Evolutionary conservation across 2,888 invertebrate genomes (phyloP), one percentile per base, ranked within the genome.

Genomic region (Lasioglossum vierecki): DNA sequence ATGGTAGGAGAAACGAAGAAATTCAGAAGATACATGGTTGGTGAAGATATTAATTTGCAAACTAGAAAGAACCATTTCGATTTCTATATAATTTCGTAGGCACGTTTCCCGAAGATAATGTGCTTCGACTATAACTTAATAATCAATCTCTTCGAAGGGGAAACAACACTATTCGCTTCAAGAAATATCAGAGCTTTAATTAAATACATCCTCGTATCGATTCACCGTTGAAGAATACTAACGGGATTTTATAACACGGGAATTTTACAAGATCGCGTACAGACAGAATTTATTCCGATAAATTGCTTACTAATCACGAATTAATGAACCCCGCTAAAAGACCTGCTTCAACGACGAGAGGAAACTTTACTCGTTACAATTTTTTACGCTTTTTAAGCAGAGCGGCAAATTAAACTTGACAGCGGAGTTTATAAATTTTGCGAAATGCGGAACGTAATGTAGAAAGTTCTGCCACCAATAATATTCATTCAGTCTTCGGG

Each of bases 391-490:
- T 35, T 68, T 68, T 22, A 11, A 39, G 68, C 68, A 39, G 18
- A 30, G 4, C 68, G 39, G 68, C 35, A 11, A 22, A 4, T 68
- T 39, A 39, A 68, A 68, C 68, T 39, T 68, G 68, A 39, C 68
- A 39, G 11, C 39, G 68, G 9, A 68, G 39, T 68, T 68, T 68
- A 39, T 68, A 68, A 60, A 83, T 70, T n/a, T 30, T 49, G 18
- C 30, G 49, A 41, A n/a, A 49, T 22, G 60, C 41, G 22, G 4
- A 82, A 80, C 60, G 39, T 63, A 70, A 60, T 70, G 49, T 39
- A 26, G 76, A 72, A 76, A 81, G 63, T 80, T 76, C 6, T 5
- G 5, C 53, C 41, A 30, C 30, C 82, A 57, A 77, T 70, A 49
- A 39, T 77, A 84, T 74, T 77, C 79, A 44, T 66, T 18, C 66